Percentiles rank a stretch among this genome's conserved stretches.
Evolutionary conservation across 2,113 vertebrate genomes (phyloP).

Genomic region (Trogon melanurus): DNA sequence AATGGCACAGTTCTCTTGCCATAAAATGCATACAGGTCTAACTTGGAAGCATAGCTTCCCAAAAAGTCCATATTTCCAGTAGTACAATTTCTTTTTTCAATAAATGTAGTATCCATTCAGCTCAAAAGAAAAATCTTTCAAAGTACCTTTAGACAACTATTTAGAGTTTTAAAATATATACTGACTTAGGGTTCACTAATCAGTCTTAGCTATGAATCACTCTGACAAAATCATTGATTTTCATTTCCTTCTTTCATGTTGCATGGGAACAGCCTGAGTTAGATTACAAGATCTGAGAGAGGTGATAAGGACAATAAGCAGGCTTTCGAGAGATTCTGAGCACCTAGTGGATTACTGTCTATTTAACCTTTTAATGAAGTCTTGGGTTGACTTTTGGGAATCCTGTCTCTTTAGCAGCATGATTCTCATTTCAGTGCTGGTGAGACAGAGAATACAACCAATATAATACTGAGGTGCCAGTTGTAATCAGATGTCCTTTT

Average conservation of each 20-base stretch:
- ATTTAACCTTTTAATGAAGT: constrained; percentile 18
- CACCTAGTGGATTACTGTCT: not conserved
- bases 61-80: not conserved
- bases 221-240: constrained; percentile 37
- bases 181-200: not conserved
- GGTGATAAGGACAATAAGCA: not conserved
- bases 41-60: not conserved
- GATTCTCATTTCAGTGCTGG: not conserved
- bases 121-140: not conserved
- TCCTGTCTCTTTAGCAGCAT: not conserved
- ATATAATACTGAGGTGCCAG: not conserved
- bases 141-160: not conserved
- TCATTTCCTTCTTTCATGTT: constrained; percentile 41
- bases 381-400: not conserved
- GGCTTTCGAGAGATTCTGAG: not conserved
- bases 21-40: not conserved
- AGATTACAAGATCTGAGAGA: constrained; percentile 33
- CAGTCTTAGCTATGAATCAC: constrained; percentile 36
- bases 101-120: not conserved
- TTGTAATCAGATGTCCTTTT: not conserved
- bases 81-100: not conserved
- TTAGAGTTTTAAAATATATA: not conserved
- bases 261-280: not conserved
- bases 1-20: not conserved
- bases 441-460: not conserved